Evolutionary conservation across 2,888 invertebrate species (phyloP).

Genomic region (Eilema griseolum): DNA sequence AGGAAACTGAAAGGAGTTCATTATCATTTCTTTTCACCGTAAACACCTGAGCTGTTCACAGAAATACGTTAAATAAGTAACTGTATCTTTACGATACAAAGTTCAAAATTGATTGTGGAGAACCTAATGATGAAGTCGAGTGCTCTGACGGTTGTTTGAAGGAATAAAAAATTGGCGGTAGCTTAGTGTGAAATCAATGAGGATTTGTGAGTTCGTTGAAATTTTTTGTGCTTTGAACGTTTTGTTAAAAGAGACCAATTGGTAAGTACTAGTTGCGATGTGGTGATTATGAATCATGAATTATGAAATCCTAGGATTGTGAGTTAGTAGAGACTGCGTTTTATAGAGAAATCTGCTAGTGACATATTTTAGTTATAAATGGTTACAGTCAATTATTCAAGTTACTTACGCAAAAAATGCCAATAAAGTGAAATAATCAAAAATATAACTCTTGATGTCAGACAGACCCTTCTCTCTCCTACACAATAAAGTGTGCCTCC

Average conservation of each 20-base stretch:
- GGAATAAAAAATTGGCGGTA: constrained; percentile 48
- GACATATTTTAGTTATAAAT: too few species aligned
- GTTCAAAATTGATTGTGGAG: constrained; percentile 26
- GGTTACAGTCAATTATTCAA: background rate
- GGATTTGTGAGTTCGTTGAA: constrained; percentile 42
- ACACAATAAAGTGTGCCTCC: background rate
- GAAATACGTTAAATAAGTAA: constrained; percentile 13
- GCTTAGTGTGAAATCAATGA: constrained; percentile 49
- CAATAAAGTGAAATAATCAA: background rate
- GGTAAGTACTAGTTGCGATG: background rate
- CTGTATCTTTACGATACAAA: background rate
- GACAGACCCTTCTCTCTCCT: background rate
- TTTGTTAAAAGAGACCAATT: background rate
- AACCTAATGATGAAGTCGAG: constrained; percentile 48
- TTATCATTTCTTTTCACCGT: constrained; percentile 68
- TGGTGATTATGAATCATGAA: background rate
- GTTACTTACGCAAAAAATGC: background rate
- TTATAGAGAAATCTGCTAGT: background rate
- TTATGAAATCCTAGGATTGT: background rate
- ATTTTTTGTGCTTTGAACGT: background rate
- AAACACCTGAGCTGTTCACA: constrained; percentile 61
- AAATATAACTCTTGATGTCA: background rate
- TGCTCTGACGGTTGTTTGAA: constrained; percentile 38
- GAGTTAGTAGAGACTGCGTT: background rate
- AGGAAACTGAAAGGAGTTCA: constrained; percentile 63